Conservation (phyloP, 2,888 invertebrate genomes). For the Drosophila suboccidentalis region DNA sequence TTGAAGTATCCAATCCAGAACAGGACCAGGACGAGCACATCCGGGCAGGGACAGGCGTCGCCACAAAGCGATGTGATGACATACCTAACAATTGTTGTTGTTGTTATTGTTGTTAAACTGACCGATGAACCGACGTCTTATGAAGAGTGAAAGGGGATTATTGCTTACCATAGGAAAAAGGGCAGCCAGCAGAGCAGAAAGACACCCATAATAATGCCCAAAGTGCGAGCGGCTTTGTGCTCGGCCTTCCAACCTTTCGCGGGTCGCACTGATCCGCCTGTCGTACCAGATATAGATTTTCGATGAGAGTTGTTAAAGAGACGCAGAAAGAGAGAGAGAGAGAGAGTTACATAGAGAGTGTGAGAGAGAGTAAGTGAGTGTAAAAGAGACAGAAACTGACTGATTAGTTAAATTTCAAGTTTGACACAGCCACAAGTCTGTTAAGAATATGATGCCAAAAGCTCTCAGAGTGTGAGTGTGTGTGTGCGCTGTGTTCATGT, state of each 20-base stretch:
- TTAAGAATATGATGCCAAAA: slow-evolving; percentile 32
- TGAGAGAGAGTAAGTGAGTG: not conserved
- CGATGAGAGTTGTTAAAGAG: slow-evolving; percentile 40
- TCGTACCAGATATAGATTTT: slow-evolving; percentile 60
- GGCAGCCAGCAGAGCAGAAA: slow-evolving; percentile 98
- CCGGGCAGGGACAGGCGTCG: slow-evolving; percentile 93
- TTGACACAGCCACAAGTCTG: slow-evolving; percentile 37
- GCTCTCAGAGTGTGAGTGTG: slow-evolving; percentile 21
- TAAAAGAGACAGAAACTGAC: slow-evolving; percentile 14
- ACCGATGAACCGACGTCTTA: slow-evolving; percentile 17
- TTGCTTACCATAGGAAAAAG: slow-evolving; percentile 95
- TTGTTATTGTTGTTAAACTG: not conserved
- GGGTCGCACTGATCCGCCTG: slow-evolving; percentile 88
- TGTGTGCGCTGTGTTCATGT: slow-evolving; percentile 20
- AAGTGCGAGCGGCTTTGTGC: slow-evolving; percentile 96
- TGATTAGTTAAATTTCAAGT: slow-evolving; percentile 62
- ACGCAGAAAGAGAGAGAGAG: not conserved
- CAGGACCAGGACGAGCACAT: slow-evolving; percentile 94
- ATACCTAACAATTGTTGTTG: slow-evolving; percentile 88
- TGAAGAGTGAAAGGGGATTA: not conserved
- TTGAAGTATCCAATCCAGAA: slow-evolving; percentile 99
- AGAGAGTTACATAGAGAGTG: not conserved
- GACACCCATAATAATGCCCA: slow-evolving; percentile 98
- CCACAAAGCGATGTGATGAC: slow-evolving; percentile 94
- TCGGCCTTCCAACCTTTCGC: slow-evolving; percentile 95